Evolutionary conservation across 2,888 invertebrate genomes (phyloP).

Genomic region (Vesta saturnalis): DNA sequence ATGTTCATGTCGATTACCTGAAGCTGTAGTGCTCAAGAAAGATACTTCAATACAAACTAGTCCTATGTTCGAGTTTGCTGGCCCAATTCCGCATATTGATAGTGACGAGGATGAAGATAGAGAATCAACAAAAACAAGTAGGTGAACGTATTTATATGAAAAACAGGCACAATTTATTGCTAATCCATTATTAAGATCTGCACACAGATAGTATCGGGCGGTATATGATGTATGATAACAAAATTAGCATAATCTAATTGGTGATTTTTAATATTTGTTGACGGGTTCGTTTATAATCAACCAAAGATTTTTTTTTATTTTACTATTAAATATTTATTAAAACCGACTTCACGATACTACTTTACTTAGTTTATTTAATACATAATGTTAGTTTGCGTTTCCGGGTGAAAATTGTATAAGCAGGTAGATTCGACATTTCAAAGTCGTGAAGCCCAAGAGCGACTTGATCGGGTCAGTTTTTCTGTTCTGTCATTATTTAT

Average conservation of each 20-base stretch:
- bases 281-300: not conserved
- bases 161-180: not conserved
- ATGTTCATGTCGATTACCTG: slow-evolving; percentile 55
- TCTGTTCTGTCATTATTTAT: slow-evolving; percentile 27
- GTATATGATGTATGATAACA: slow-evolving; percentile 14
- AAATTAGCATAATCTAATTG: slow-evolving; percentile 15
- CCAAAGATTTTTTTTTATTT: not conserved
- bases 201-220: slow-evolving; percentile 8
- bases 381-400: slow-evolving; percentile 32
- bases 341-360: slow-evolving; percentile 7
- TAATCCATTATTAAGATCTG: slow-evolving; percentile 13
- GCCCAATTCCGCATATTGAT: slow-evolving; percentile 77
- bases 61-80: slow-evolving; percentile 73
- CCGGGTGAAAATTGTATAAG: slow-evolving; percentile 43
- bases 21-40: slow-evolving; percentile 57
- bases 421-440: slow-evolving; percentile 22
- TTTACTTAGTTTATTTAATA: slow-evolving; percentile 1
- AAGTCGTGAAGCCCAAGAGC: slow-evolving; percentile 40
- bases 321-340: slow-evolving; percentile 11
- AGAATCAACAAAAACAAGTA: slow-evolving; percentile 58
- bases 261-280: slow-evolving; percentile 5
- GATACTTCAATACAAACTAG: slow-evolving; percentile 64
- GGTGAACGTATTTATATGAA: slow-evolving; percentile 44
- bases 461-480: slow-evolving; percentile 34
- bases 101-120: slow-evolving; percentile 74